Base-by-base conservation (phyloP, 2,113 vertebrate genomes). In the Romanogobio albipinnatus region DNA sequence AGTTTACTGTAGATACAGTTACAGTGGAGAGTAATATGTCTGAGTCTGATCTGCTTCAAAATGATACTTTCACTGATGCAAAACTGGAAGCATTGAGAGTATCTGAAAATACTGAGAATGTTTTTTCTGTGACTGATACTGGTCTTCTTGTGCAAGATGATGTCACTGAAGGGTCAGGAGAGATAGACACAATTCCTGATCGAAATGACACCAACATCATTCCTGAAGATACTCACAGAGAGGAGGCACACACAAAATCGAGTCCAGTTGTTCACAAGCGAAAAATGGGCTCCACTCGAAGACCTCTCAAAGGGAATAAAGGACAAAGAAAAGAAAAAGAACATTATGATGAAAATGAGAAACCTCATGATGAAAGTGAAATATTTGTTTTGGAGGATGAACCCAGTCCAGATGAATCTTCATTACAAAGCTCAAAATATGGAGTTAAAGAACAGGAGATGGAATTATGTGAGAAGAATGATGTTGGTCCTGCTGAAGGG, bases 221-320 rank as follows among this genome's bases (percentile, higher is more conserved):
- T 61, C 58, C 45, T 62, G 24, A 47, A 49, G 26, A 19, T 77
- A 9, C n/a, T 64, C 58, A 10, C 5, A 5, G 11, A 47, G 58
- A 26, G 11, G 36, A 62, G 58, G 3, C 0, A 15, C 22, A 47
- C 7, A 1, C 36, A 26, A 26, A 79, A 79, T 3, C 24, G 3
- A 79, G 7, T 62, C 8, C 39, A 26, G 14, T 17, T 79, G 36
- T 19, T 45, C n/a, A 79, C 0, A 79, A 62, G 24, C 1, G 77
- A 62, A 79, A 79, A 64, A 59, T 77, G 53, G 76, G 76, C 4
- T 77, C 76, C 59, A 77, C 76, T 14, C 56, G 36, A 8, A 78
- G 56, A 61, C 53, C 56, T 29, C 62, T 61, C 10, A 59, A 0
- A 47, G 81, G 39, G 1, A 10, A 73, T 1, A 75, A 9, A 81